Percentiles rank a stretch among this genome's conserved stretches.
Conservation (phyloP, 2,888 invertebrate species). For the Cephus pulcher region DNA sequence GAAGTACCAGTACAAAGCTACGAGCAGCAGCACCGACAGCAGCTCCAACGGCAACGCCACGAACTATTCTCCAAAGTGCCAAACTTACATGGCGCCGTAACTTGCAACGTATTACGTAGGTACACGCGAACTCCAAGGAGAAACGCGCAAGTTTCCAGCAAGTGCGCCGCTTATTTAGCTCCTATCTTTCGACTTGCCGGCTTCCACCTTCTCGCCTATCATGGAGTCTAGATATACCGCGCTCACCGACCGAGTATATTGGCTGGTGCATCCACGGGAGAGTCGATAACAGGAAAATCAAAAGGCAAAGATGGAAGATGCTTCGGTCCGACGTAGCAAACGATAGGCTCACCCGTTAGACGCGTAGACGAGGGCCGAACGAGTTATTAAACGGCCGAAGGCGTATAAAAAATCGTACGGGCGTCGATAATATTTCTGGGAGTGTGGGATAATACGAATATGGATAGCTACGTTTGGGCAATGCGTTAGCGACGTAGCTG, state of each 20-base stretch:
- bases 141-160: slow-evolving; percentile 50
- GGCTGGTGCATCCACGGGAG: neutral
- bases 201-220: neutral
- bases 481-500: neutral
- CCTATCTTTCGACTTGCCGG: neutral
- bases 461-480: neutral
- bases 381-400: neutral
- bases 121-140: slow-evolving; percentile 38
- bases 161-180: neutral
- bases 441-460: neutral
- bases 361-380: neutral
- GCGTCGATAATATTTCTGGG: neutral
- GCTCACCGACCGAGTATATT: neutral
- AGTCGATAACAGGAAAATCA: neutral
- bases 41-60: slow-evolving; percentile 13
- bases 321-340: neutral
- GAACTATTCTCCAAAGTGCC: slow-evolving; percentile 60
- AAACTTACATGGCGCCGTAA: slow-evolving; percentile 57
- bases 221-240: neutral
- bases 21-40: neutral
- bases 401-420: neutral
- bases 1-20: neutral
- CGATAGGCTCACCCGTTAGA: neutral
- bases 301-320: neutral
- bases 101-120: slow-evolving; percentile 49